Evolutionary conservation across 2,888 invertebrate genomes (phyloP).

Genomic region (Margaritifera margaritifera): DNA sequence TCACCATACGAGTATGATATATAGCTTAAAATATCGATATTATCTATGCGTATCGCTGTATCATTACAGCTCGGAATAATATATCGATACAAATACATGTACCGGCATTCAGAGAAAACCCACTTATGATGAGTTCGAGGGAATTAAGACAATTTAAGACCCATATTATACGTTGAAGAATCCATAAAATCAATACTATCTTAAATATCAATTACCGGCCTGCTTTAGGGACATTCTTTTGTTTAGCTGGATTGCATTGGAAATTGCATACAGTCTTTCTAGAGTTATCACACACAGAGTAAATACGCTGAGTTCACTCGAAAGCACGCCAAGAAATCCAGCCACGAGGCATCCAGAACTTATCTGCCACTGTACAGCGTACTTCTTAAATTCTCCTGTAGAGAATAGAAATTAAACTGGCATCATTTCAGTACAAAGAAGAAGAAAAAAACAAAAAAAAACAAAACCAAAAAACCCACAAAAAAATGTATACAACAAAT

Average conservation of each 20-base stretch:
- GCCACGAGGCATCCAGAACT: constrained; percentile 93
- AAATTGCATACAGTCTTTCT: constrained; percentile 94
- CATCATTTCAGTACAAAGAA: too few relatives aligned
- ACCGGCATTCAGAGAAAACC: too few relatives aligned
- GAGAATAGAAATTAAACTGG: too few relatives aligned
- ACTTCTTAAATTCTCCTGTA: constrained; percentile 90
- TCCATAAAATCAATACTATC: not conserved
- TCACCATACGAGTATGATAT: too few relatives aligned
- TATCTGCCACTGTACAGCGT: constrained; percentile 98
- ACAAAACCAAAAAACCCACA: too few relatives aligned
- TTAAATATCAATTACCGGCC: constrained; percentile 75
- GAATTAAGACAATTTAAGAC: not conserved
- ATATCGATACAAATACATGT: too few relatives aligned
- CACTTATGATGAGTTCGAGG: too few relatives aligned
- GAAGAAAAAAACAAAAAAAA: too few relatives aligned
- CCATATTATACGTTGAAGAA: not conserved
- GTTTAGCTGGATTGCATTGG: constrained; percentile 97
- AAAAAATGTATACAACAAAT: too few relatives aligned
- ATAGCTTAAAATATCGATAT: too few relatives aligned
- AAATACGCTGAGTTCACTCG: constrained; percentile 94
- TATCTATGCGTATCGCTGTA: too few relatives aligned
- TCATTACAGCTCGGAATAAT: too few relatives aligned
- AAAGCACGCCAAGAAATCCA: constrained; percentile 94
- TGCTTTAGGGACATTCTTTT: constrained; percentile 93
- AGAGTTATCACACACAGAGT: constrained; percentile 96